Evolutionary conservation across 2,888 invertebrate genomes (phyloP), one percentile per base, ranked within the genome.

Genomic region (Megaustenia siamemsis): DNA sequence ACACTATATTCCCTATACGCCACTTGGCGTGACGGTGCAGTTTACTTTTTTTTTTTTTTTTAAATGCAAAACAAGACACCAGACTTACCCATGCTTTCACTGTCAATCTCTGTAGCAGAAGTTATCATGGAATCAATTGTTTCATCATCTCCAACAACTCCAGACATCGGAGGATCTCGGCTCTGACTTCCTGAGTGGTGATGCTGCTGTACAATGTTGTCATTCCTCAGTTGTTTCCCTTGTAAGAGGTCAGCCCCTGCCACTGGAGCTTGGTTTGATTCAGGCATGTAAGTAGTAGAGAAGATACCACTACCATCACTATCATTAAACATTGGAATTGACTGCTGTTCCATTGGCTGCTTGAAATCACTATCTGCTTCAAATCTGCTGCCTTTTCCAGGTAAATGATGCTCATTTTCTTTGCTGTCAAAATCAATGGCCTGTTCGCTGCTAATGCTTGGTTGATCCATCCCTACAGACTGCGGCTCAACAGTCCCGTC

Each of bases 141-240:
- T 40, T 77, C 82, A 24, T 82, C 83, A 76, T 83, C 76, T 35
- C 77, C 76, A 28, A 77, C 76, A 35, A 76, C 83, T 28, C 83
- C 83, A 38, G 83, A 77, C 83, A 68, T 68, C 1, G 83, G 69
- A 18, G 83, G 83, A 69, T 83, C 83, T 63, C 63, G 28, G 63
- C 63, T 63, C 63, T 63, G 63, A 63, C 32, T 32, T 4, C 12
- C 2, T 4, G 3, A 32, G 32, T 8, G 32, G 12, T 60, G 60
- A 6, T 60, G 60, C 32, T 63, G 63, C 63, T 15, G 32, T 28
- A 15, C 15, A 8, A 63, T 18, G 32, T 28, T n/a, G 21, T 60
- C 63, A 6, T 1, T 32, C 63, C 21, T 32, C 18, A 32, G 32
- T 32, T 12, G 63, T 32, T 63, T 6, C 32, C 63, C 63, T 32